Evolutionary conservation across 2,113 vertebrate genomes (phyloP), one percentile per base, ranked within the genome.

Genomic region (Peromyscus maniculatus): DNA sequence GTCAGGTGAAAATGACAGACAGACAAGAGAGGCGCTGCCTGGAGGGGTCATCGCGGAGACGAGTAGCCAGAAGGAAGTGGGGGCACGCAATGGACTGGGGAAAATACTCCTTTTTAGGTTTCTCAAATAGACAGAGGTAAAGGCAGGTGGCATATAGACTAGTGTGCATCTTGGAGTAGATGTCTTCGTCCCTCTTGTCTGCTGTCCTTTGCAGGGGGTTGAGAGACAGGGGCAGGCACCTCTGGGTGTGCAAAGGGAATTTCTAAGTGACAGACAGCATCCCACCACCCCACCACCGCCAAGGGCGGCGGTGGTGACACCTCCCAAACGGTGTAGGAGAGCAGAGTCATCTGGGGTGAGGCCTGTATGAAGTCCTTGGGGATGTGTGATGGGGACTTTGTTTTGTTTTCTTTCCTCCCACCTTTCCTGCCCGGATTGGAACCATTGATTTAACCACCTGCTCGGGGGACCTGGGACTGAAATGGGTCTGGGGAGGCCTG

Each of bases 261-360:
- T 92, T 87, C 57, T 62, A 43, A 95, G 95, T 91, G 95, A 79
- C 96, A 74, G 87, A 36, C 84, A 52, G 46, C 46, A 22, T 19
- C n/a, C 64, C 43, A 33, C 43, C 39, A 43, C 36, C 57, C 88
- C 31, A 8, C 33, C 52, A 86, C 69, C 71, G 39, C n/a, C 71
- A 39, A 87, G 57, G 87, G 52, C 55, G 77, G 95, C 84, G 91
- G 93, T 80, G 8, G 3, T 31, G 94, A 67, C 84, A 90, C 71
- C 91, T 91, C 92, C 66, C 78, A 10, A 66, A 75, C 69, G 67
- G 77, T 86, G 86, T 79, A 12, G 93, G 74, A 59, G 91, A 91
- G 94, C 97, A 78, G 77, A 97, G 97, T 97, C 97, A 94, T 96
- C 79, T 64, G 46, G 98, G 98, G 94, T 91, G 97, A 97, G 96